Base-by-base conservation (phyloP, 1,140 invertebrate species). In the Coptotermes formosanus region DNA sequence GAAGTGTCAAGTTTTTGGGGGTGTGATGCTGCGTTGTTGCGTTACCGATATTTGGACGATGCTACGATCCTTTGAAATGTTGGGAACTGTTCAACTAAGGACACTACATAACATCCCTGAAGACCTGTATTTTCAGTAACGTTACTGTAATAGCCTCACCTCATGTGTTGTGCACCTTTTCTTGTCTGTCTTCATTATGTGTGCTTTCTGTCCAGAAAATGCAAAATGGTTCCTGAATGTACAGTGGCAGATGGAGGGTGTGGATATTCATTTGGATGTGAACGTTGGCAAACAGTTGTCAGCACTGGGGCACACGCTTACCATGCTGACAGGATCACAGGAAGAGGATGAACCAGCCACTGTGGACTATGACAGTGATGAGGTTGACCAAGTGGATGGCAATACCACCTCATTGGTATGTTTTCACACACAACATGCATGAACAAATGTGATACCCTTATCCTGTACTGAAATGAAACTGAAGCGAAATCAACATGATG, bases 231-330 rank as follows among this genome's bases (percentile, higher is more conserved):
- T 99, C 88, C 91, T 99, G 45, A 99, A 99, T 91, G 97, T 99
- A 1, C 96, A 97, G 88, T 99, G 98, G 98, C 96, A 99, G 92
- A 99, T 99, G 99, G 97, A 99, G 92, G 99, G 99, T 85, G 97
- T 99, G 30, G 98, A 99, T 89, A 98, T 99, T 86, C 97, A 99
- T 91, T 92, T 99, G 82, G 98, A 99, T 90, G 97, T 98, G 0
- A 98, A 96, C 90, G 97, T 99, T 44, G 98, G 99, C 48, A 99
- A 99, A 90, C 97, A 99, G 89, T 91, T 99, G 30, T 98, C 97
- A 4, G 95, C 97, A 4, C 92, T 99, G 32, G 97, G 97, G 2
- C 96, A 98, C 89, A 99, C 98, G 2, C 92, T 99, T 23, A 99
- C 98, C 0, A 97, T 97, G 92, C 91, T 99, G 45, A 98, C 98